phyloP scores from a whole-genome alignment of 2,797 vertebrate genomes.

The Sternotherus odoratus region DNA sequence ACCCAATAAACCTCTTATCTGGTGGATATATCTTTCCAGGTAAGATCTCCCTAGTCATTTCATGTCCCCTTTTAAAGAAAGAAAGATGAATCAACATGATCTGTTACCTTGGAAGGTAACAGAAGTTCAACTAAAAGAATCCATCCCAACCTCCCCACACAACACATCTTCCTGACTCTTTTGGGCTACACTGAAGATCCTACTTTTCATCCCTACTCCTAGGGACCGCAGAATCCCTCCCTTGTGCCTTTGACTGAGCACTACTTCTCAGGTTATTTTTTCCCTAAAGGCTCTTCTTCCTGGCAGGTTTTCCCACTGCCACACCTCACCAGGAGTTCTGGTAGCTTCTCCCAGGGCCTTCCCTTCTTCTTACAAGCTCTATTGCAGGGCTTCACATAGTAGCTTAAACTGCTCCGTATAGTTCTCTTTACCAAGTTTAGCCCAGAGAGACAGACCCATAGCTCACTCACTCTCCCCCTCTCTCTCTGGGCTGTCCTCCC shows the following conservation, averaged over 20 bases:
- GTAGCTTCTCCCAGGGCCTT: neutral
- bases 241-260: neutral
- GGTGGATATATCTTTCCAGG: neutral
- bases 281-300: neutral
- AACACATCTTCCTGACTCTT: neutral
- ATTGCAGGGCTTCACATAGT: neutral
- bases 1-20: neutral
- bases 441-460: neutral
- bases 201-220: neutral
- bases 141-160: neutral
- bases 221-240: neutral
- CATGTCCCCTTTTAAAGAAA: neutral
- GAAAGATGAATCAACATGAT: neutral
- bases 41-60: accelerated
- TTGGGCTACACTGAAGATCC: neutral
- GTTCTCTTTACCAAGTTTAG: neutral
- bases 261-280: neutral
- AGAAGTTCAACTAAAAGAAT: neutral
- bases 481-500: neutral
- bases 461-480: neutral
- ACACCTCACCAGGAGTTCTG: neutral
- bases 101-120: neutral
- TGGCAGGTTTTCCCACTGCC: neutral
- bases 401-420: neutral
- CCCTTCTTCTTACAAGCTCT: neutral